Evolutionary conservation across 1,140 invertebrate genomes (phyloP), one percentile per base, ranked within the genome.

Genomic region (Sipha flava): DNA sequence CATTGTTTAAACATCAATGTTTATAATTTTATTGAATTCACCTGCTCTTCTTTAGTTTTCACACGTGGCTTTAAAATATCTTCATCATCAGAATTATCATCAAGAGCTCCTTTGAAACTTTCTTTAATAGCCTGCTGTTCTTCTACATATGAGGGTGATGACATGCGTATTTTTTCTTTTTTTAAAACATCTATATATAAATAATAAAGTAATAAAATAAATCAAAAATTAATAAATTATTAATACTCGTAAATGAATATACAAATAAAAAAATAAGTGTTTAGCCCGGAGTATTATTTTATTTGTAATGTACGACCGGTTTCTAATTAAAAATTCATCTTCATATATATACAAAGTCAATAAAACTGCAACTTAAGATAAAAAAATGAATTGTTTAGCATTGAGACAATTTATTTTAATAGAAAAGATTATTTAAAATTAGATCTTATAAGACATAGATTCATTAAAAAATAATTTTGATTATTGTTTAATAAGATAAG

Each of bases 71-170:
- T 77, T n/a, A 77, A 64, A 89, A 87, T 80, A 31, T 85, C 84
- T 80, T 84, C 87, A 49, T 87, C 86, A 80, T 90, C 88, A 52
- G 88, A 85, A 62, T 87, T 83, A 62, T 86, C 82, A 43, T 87
- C 75, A 52, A 90, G 82, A 0, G 84, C 86, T 73, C 87, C 85
- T 81, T 87, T 89, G 54, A 93, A 92, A 86, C 88, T 90, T 64
- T 90, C 88, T 86, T 90, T 93, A 1, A 95, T 82, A 77, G 89
- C 85, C 45, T 89, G 85, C 84, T 94, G 90, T 84, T 93, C 90
- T 85, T 94, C 88, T 34, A 88, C 88, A 84, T 93, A 93, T 0
- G 89, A 89, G 0, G 86, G 85, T 18, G 87, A 87, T 3, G 80
- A 57, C 0, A 84, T 75, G 14, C 84, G 80, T 26, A 82, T 52